Evolutionary conservation across 2,113 vertebrate species (phyloP), one percentile per base, ranked within the genome.

Genomic region (Malurus melanocephalus): DNA sequence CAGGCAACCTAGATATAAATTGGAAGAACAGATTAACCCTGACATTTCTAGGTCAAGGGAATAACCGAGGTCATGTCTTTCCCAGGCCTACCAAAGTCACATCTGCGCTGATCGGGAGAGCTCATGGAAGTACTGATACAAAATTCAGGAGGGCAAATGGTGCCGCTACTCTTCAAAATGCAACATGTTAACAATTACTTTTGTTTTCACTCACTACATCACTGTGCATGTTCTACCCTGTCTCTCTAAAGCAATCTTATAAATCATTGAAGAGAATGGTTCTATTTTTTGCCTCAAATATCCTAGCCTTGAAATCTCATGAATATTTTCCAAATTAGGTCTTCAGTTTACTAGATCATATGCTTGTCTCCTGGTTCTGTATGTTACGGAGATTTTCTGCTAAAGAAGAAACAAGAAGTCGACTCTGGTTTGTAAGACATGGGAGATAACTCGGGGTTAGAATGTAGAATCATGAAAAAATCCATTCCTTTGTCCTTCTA

Each of bases 181-280:
- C 68, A 94, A 89, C 79, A 69, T 69, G 79, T 91, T 89, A 95
- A 93, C 88, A 95, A 94, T 87, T 91, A 92, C 89, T 95, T 92
- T 68, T 88, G 46, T 97, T 96, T 94, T 95, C 86, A 83, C 93
- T 96, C 89, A 94, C 92, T 95, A 92, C 96, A 95, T 92, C 79
- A 71, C 82, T 94, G 73, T 93, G 74, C 96, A 93, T 96, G 95
- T 96, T 97, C 95, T 96, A 91, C 93, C 43, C 92, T 92, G 88
- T 97, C 95, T 96, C 73, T 95, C 95, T 96, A 94, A 97, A 97
- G 96, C 92, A 97, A 94, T 96, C 95, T 96, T 95, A 97, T 97
- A 97, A 97, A 98, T 97, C 95, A 96, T 97, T 97, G 95, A 98
- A 94, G 93, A 96, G 93, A 94, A 96, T 93, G 86, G 75, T 97